Base-by-base conservation (phyloP, 2,797 vertebrate species). In the Aldrovandia affinis region DNA sequence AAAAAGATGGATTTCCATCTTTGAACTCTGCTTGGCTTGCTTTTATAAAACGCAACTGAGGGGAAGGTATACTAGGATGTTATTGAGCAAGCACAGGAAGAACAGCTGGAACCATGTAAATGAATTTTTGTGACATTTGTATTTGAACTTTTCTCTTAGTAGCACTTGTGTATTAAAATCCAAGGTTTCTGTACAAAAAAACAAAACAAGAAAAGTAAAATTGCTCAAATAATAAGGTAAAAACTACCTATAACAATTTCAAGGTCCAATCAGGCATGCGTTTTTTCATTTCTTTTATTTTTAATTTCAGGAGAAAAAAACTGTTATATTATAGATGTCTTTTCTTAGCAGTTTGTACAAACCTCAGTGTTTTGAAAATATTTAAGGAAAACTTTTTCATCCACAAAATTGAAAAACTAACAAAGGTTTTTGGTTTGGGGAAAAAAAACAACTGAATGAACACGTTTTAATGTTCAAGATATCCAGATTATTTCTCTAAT, bases 401-500 rank as follows among this genome's bases (percentile, higher is more conserved):
- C 85, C 61, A 61, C 87, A 52, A 86, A 85, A 90, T 84, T 87
- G 83, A 83, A 68, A 82, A 57, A 75, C 73, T 88, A 57, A 82
- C 42, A 87, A 55, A 81, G 14, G 54, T 55, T 80, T 84, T 84
- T 80, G 33, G 33, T 80, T 77, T 90, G 90, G 92, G 86, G 88
- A 87, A 91, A 92, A 90, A 90, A 86, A 89, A 42, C 68, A 22
- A 90, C 83, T 88, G 86, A 93, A 92, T 94, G 94, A 95, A 95
- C 94, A 95, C 93, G 94, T 95, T 95, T 94, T 95, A 95, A 92
- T 95, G 94, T 95, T 95, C 94, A 91, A 85, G 89, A 88, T 75
- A 87, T 88, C 89, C 81, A 54, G 87, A 89, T 90, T 89, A 87
- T 91, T 84, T 80, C 61, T 84, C 55, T 84, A 80, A 80, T 89